phyloP scores from a whole-genome alignment of 2,113 vertebrate species.

The Eurypyga helias region DNA sequence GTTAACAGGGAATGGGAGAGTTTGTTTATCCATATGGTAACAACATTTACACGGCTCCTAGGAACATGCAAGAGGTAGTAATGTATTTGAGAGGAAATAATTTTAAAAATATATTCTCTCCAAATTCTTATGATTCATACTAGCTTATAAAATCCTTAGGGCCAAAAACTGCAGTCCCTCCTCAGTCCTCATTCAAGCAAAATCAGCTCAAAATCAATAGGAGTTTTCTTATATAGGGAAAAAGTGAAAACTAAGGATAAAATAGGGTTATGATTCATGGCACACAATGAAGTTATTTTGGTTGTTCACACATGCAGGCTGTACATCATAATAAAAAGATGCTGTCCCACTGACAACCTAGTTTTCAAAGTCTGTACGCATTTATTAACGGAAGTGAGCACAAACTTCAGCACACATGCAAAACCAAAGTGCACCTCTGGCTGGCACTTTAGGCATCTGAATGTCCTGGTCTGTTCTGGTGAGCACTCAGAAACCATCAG shows the following conservation, averaged over 20 bases:
- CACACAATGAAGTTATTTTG: neutral
- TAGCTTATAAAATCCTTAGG: slow-evolving; percentile 14
- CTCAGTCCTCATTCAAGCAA: slow-evolving; percentile 45
- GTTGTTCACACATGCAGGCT: neutral
- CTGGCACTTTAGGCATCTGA: neutral
- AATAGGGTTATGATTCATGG: slow-evolving; percentile 8
- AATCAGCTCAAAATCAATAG: slow-evolving; percentile 20
- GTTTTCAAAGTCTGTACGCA: neutral
- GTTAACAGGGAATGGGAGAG: neutral
- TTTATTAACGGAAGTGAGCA: neutral
- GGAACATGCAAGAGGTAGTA: neutral
- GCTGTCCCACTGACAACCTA: neutral
- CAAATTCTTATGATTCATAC: slow-evolving; percentile 32
- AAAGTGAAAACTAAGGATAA: slow-evolving; percentile 7
- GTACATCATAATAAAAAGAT: neutral
- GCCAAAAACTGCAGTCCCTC: slow-evolving; percentile 21
- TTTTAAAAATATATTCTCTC: slow-evolving; percentile 40
- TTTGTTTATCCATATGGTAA: slow-evolving; percentile 54
- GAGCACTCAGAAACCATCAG: neutral
- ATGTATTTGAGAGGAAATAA: slow-evolving; percentile 25
- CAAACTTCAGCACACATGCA: neutral
- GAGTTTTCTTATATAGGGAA: slow-evolving; percentile 29
- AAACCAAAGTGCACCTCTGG: neutral
- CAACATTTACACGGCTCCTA: neutral
- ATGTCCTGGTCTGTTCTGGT: neutral